Evolutionary conservation across 2,113 vertebrate species (phyloP).

Genomic region (Trichomycterus rosablanca): DNA sequence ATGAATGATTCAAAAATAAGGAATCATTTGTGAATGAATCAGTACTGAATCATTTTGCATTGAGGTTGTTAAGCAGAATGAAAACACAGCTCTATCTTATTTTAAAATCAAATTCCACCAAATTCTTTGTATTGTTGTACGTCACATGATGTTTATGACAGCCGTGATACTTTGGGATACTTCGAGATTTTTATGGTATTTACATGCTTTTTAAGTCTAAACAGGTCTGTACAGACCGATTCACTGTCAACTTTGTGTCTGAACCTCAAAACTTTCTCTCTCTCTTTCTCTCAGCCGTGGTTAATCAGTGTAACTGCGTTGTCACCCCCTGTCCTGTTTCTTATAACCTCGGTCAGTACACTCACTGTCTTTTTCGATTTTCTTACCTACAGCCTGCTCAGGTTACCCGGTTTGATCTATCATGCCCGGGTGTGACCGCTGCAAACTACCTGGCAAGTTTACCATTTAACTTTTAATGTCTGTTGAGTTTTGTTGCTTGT

Average conservation of each 20-base stretch:
- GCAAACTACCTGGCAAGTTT: constrained; percentile 76
- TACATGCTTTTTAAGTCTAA: too few species aligned
- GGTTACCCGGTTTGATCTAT: constrained; percentile 74
- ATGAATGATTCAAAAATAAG: too few species aligned
- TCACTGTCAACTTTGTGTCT: constrained; percentile 8
- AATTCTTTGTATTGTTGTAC: too few species aligned
- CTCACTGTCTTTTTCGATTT: constrained; percentile 55
- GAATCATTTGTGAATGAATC: too few species aligned
- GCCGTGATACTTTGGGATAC: too few species aligned
- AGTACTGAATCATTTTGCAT: too few species aligned
- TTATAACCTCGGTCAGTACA: constrained; percentile 28
- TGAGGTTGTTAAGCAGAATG: too few species aligned
- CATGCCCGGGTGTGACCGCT: constrained; percentile 67
- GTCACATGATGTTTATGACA: too few species aligned
- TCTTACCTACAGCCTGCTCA: constrained; percentile 69
- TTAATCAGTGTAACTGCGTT: constrained; percentile 44
- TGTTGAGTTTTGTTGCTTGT: constrained; percentile 27
- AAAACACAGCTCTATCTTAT: too few species aligned
- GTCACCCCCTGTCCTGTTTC: constrained; percentile 17
- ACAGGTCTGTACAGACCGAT: constrained; percentile 27
- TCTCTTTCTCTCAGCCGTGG: constrained; percentile 1
- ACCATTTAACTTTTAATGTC: constrained; percentile 47
- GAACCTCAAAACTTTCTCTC: constrained; percentile 10
- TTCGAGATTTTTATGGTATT: too few species aligned
- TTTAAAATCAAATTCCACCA: too few species aligned